Base-by-base conservation (phyloP, 2,888 invertebrate genomes). In the Sminthurinus aureus region DNA sequence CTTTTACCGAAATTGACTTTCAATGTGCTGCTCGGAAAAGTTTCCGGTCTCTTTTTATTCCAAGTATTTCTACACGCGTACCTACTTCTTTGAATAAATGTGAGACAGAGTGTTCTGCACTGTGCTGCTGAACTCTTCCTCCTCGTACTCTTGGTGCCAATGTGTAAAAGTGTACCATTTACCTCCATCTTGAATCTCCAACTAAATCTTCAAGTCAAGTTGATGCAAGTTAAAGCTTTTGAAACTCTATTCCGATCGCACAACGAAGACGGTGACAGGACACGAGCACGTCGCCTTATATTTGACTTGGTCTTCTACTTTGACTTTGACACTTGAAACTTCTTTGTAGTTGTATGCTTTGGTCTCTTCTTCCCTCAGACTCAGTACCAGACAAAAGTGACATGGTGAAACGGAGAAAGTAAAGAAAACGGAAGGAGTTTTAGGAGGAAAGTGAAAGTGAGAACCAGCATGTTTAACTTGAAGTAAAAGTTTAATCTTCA, bases 11-110 rank as follows among this genome's bases (percentile, higher is more conserved):
- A 71, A 71, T 71, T 71, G 71, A 71, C 71, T 71, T 71, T 71
- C 71, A 71, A 71, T 71, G 71, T 71, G 71, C 71, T 71, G 6
- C 24, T 24, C 26, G 71, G 71, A 71, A 71, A 71, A 71, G 71
- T 26, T 71, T 71, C 71, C 71, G 71, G 71, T 71, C 22, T 67
- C 38, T 58, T 26, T 26, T 15, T 24, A 22, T 26, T 71, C 71
- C 6, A n/a, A n/a, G 67, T 71, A 9, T 66, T 66, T n/a, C n/a
- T n/a, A n/a, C n/a, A n/a, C n/a, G n/a, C n/a, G n/a, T n/a, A n/a
- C n/a, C n/a, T 58, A 13, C 4, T 18, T 11, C 58, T 58, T 58
- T 58, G 58, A 15, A 58, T 58, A 18, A 15, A 18, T 58, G 58
- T 58, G 58, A 58, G 18, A 38, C 38, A 1, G 38, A 6, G n/a